Percentiles rank a stretch among this genome's conserved stretches.
phyloP scores from a whole-genome alignment of 53 echinoderm and acorn worm species.

The Astropecten irregularis region DNA sequence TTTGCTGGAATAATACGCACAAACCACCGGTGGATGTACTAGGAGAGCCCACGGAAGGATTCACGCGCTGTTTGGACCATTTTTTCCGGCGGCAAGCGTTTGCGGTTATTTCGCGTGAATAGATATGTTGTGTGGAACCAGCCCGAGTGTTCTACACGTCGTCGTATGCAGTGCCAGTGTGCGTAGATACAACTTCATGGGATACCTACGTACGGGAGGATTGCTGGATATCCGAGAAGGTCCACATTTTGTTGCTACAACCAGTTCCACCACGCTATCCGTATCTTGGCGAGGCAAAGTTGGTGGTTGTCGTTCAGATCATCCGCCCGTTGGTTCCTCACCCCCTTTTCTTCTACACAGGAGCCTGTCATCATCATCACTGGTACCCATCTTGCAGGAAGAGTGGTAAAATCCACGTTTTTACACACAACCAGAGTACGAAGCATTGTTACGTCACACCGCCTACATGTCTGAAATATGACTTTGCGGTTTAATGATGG shows the following conservation, averaged over 20 bases:
- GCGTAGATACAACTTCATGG: conserved; percentile 45
- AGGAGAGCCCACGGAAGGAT: conserved; percentile 17
- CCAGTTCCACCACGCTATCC: conserved; percentile 35
- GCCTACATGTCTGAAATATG: conserved; percentile 98
- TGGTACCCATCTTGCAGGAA: conserved; percentile 14
- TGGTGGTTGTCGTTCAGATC: conserved; percentile 14
- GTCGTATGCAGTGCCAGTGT: conserved; percentile 13
- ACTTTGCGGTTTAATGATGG: conserved; percentile 94
- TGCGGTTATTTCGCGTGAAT: conserved; percentile 29
- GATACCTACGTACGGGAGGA: conserved; percentile 26
- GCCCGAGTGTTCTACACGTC: neutral
- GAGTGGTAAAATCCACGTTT: conserved; percentile 35
- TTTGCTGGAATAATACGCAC: conserved; percentile 26
- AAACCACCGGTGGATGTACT: conserved; percentile 45
- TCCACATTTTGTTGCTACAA: conserved; percentile 19
- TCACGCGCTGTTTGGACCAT: conserved; percentile 18
- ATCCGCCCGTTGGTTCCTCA: conserved; percentile 18
- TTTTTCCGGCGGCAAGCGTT: conserved; percentile 17
- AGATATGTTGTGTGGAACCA: conserved; percentile 41
- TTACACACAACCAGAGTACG: conserved; percentile 37
- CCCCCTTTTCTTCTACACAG: conserved; percentile 33
- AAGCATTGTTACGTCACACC: conserved; percentile 69
- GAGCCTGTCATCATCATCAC: conserved; percentile 27
- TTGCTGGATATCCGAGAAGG: conserved; percentile 31
- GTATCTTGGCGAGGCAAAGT: conserved; percentile 48